Percentiles rank a stretch among this genome's conserved stretches.
phyloP scores from a whole-genome alignment of 2,797 vertebrate species.

The Chelon auratus region DNA sequence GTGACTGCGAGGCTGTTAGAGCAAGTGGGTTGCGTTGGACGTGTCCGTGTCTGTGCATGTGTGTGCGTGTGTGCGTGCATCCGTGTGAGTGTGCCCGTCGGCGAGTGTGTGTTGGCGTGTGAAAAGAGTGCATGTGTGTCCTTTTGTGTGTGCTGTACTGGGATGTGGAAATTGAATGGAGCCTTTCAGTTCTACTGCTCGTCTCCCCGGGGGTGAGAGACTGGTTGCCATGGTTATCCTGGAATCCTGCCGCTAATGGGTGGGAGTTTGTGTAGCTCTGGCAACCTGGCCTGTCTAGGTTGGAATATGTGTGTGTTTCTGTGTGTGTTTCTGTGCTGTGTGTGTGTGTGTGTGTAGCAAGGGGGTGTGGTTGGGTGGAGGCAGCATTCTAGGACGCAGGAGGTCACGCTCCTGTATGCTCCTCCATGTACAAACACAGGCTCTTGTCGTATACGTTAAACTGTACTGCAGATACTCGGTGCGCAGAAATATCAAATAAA shows the following conservation, averaged over 20 bases:
- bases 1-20: slow-evolving; percentile 84
- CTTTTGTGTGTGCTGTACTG: slow-evolving; percentile 83
- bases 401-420: slow-evolving; percentile 77
- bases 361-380: slow-evolving; percentile 83
- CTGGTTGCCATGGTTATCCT: slow-evolving; percentile 98
- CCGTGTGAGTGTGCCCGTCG: slow-evolving; percentile 60
- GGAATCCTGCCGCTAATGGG: slow-evolving; percentile 94
- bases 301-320: slow-evolving; percentile 80
- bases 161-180: slow-evolving; percentile 92
- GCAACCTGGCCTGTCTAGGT: slow-evolving; percentile 86
- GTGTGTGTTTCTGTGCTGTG: slow-evolving; percentile 55
- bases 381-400: slow-evolving; percentile 83
- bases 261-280: slow-evolving; percentile 90
- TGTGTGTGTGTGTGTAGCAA: slow-evolving; percentile 63
- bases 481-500: slow-evolving; percentile 10
- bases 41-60: slow-evolving; percentile 70
- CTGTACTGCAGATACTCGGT: background rate
- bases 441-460: slow-evolving; percentile 26
- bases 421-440: slow-evolving; percentile 23
- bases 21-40: slow-evolving; percentile 80
- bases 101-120: slow-evolving; percentile 76
- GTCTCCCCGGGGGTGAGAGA: slow-evolving; percentile 92
- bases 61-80: slow-evolving; percentile 46
- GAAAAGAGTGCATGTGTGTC: slow-evolving; percentile 85
- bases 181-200: slow-evolving; percentile 89